phyloP scores from a whole-genome alignment of 30 jellyfish, hydroid and myxozoan species.

The Aurelia sp. region DNA sequence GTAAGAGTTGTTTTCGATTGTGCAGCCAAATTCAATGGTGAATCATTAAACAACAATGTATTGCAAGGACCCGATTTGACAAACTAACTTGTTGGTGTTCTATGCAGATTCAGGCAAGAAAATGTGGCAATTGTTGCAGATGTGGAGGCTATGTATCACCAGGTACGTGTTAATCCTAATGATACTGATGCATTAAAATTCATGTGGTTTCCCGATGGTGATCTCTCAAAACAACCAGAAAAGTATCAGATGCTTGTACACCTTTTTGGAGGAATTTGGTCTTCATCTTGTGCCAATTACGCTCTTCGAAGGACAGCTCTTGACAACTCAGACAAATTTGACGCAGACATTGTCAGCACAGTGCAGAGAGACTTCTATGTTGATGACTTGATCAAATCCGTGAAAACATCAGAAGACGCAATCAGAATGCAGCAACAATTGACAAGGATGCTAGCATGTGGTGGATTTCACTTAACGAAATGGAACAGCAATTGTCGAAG shows the following conservation, averaged over 20 bases:
- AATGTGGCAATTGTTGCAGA: constrained; percentile 47
- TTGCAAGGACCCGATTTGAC: no score
- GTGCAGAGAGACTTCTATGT: neutral
- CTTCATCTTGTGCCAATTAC: no score
- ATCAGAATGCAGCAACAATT: constrained; percentile 16
- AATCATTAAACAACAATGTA: no score
- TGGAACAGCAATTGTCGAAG: constrained; percentile 30
- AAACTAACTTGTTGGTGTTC: neutral
- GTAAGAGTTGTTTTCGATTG: no score
- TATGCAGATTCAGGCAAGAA: constrained; percentile 59
- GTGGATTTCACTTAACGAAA: constrained; percentile 49
- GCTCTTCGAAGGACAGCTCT: no score
- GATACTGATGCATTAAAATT: neutral
- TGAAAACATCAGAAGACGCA: constrained; percentile 10
- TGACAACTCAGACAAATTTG: constrained; percentile 1
- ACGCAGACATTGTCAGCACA: neutral
- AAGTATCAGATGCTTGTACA: no score
- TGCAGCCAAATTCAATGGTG: no score
- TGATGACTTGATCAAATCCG: no score
- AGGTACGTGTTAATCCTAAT: constrained; percentile 35
- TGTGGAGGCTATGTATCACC: constrained; percentile 45
- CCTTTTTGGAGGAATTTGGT: no score
- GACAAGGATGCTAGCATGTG: constrained; percentile 38
- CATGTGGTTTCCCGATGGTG: no score
- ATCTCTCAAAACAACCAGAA: no score